Conservation (phyloP, 2,113 vertebrate genomes). For the Bucco capensis region DNA sequence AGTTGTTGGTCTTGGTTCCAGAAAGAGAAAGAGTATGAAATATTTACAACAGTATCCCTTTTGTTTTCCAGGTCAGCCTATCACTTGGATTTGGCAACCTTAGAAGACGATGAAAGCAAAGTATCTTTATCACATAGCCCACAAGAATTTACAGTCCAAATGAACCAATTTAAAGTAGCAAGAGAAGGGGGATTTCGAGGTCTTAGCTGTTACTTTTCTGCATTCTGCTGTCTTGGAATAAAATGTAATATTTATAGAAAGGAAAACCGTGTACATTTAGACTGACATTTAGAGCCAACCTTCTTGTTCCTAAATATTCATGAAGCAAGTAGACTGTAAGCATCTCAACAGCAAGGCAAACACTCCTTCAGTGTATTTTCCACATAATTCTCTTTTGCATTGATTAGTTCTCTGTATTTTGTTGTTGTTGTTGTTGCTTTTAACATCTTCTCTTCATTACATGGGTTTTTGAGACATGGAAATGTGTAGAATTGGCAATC, state of each 20-base stretch:
- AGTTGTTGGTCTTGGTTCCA: background rate
- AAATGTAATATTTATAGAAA: conserved; percentile 47
- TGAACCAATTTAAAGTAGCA: conserved; percentile 26
- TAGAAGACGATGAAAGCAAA: conserved; percentile 22
- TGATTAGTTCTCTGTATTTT: background rate
- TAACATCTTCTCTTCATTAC: background rate
- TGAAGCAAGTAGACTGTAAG: conserved; percentile 23
- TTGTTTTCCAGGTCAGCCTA: conserved; percentile 10
- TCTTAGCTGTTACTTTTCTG: conserved; percentile 21
- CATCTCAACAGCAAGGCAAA: background rate
- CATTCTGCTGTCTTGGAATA: conserved; percentile 11
- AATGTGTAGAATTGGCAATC: background rate
- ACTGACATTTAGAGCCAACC: conserved; percentile 36
- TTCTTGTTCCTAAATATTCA: conserved; percentile 64
- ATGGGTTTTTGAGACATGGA: background rate
- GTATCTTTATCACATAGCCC: background rate
- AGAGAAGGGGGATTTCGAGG: background rate
- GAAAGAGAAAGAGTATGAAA: background rate
- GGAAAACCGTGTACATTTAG: conserved; percentile 31
- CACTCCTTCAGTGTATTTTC: background rate
- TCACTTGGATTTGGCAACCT: conserved; percentile 6
- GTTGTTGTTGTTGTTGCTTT: background rate
- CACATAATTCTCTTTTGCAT: background rate
- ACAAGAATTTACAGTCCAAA: conserved; percentile 51
- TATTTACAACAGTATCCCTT: conserved; percentile 21